Conservation (phyloP, 2,113 vertebrate genomes). For the Capreolus pygargus region DNA sequence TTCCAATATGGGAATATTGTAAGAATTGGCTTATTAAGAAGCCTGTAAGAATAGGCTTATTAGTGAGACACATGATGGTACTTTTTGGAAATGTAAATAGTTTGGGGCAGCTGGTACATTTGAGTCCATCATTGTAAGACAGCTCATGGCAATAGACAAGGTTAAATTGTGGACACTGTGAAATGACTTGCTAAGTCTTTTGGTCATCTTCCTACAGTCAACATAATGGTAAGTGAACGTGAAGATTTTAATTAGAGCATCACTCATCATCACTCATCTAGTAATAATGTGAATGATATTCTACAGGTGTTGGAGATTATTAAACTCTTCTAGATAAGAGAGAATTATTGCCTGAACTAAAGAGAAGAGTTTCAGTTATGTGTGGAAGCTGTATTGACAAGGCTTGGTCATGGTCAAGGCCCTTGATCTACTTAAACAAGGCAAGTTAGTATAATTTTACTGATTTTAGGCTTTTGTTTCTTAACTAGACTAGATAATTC, state of each 20-base stretch:
- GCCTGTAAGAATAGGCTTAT: not conserved
- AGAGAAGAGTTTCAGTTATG: not conserved
- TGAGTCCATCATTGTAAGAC: not conserved
- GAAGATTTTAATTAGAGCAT: not conserved
- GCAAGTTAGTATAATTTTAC: not conserved
- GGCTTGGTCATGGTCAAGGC: not conserved
- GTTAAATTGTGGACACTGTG: not conserved
- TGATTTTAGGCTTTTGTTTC: not conserved
- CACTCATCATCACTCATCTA: not conserved
- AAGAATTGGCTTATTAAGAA: not conserved
- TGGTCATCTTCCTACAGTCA: not conserved
- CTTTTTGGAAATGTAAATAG: not conserved
- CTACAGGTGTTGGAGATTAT: not conserved
- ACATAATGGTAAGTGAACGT: not conserved
- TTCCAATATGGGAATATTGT: not conserved
- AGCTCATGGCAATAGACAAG: not conserved
- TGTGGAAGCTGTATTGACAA: not conserved
- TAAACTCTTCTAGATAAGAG: not conserved
- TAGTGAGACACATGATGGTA: not conserved
- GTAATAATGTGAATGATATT: not conserved
- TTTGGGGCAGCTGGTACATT: not conserved
- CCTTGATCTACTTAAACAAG: not conserved
- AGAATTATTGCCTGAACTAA: not conserved
- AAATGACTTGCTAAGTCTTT: not conserved
- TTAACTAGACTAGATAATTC: not conserved